Evolutionary conservation across 2,113 vertebrate species (phyloP).

Genomic region (Scomber scombrus): DNA sequence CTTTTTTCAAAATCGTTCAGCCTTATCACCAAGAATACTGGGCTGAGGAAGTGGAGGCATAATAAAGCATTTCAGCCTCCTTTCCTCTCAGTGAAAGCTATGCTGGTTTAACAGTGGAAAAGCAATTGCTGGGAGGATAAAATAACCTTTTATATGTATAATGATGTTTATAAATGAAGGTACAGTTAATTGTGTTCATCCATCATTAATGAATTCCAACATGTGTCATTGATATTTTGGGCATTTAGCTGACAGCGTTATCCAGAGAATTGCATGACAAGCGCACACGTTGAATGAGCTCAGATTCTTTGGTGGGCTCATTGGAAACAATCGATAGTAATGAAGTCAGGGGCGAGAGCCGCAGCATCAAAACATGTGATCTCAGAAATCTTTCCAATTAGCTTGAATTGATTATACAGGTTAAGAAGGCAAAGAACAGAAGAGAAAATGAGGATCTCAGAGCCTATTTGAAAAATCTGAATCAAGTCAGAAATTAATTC

Average conservation of each 20-base stretch:
- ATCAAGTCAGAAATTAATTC: too few species aligned
- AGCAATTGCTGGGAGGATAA: neutral
- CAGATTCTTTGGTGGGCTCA: neutral
- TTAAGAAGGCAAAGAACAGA: neutral
- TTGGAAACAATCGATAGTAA: constrained; percentile 3
- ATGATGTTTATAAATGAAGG: neutral
- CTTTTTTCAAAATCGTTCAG: too few species aligned
- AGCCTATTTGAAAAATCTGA: neutral
- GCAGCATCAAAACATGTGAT: neutral
- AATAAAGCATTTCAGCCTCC: neutral
- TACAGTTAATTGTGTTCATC: neutral
- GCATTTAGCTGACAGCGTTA: neutral
- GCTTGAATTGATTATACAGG: too few species aligned
- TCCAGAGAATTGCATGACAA: neutral
- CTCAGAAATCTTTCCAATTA: neutral
- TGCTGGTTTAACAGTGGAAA: neutral
- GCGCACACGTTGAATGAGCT: neutral
- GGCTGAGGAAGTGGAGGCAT: neutral
- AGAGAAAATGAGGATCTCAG: neutral
- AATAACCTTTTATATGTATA: neutral
- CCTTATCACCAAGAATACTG: too few species aligned
- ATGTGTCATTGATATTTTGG: constrained; percentile 30
- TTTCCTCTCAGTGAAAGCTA: neutral
- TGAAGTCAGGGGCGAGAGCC: neutral
- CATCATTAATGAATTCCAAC: constrained; percentile 30